Conservation (phyloP, 2,888 invertebrate species). For the Pristionchus exspectatus region DNA sequence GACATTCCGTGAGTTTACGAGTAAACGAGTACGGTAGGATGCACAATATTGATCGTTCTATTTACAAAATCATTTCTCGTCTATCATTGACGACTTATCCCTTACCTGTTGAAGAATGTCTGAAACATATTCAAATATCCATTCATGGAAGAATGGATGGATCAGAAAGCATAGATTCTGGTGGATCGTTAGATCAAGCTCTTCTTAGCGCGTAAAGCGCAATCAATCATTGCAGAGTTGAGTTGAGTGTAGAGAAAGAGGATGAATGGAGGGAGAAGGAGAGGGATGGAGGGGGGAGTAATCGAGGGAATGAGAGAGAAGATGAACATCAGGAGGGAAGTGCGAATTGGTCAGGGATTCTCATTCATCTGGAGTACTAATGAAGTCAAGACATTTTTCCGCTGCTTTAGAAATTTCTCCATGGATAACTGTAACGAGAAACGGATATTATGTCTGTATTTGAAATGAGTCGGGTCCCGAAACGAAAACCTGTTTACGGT, state of each 20-base stretch:
- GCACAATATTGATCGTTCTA: no score
- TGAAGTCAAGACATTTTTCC: neutral
- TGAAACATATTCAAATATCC: no score
- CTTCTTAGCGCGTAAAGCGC: neutral
- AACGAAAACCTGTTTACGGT: neutral
- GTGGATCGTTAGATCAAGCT: neutral
- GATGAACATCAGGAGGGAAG: neutral
- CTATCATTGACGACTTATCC: no score
- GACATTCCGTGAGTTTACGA: neutral
- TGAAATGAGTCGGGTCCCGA: neutral
- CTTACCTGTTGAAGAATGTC: no score
- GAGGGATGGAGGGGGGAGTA: neutral
- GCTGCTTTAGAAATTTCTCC: no score
- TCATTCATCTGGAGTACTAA: no score
- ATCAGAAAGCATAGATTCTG: neutral
- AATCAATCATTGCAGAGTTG: constrained; percentile 21
- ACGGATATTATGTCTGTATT: neutral
- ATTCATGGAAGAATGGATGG: neutral
- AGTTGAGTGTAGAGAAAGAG: neutral
- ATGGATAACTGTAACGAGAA: neutral
- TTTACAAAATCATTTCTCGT: no score
- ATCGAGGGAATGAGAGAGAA: neutral
- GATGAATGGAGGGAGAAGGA: neutral
- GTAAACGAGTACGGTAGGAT: neutral
- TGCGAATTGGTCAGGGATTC: no score